Conservation (phyloP, 2,888 invertebrate species). For the Noctua fimbriata region DNA sequence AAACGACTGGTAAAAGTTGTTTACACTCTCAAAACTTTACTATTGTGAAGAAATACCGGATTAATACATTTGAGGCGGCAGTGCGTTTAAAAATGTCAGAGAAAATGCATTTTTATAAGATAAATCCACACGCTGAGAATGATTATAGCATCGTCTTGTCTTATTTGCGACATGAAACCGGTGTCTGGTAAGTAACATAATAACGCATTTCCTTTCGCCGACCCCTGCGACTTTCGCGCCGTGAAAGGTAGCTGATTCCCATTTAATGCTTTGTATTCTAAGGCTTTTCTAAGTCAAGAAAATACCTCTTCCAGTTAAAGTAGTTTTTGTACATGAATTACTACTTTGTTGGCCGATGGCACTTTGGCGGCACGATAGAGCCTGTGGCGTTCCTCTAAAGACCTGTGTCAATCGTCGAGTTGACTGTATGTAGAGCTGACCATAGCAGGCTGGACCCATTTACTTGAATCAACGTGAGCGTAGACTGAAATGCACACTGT, state of each 20-base stretch:
- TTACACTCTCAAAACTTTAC: constrained; percentile 13
- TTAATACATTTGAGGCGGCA: neutral
- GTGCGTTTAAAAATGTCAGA: constrained; percentile 7
- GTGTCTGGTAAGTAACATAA: constrained; percentile 34
- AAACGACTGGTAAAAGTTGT: constrained; percentile 45
- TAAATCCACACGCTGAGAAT: neutral
- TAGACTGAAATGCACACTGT: neutral
- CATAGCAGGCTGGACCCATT: neutral
- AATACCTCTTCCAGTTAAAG: neutral
- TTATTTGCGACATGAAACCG: constrained; percentile 17
- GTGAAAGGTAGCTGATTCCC: neutral
- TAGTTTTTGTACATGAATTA: neutral
- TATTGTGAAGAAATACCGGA: constrained; percentile 23
- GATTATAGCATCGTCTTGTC: neutral
- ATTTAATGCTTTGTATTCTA: neutral
- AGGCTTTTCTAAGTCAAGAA: neutral
- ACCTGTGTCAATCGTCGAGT: neutral
- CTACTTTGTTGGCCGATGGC: neutral
- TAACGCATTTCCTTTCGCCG: constrained; percentile 32
- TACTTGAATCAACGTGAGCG: neutral
- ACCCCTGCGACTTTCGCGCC: constrained; percentile 21
- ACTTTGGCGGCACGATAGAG: neutral
- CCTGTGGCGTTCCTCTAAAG: neutral
- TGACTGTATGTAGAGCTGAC: neutral
- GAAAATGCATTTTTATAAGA: neutral